Percentiles rank a stretch among this genome's conserved stretches.
Conservation (phyloP, 2,797 vertebrate species). For the Sebastes alutus region DNA sequence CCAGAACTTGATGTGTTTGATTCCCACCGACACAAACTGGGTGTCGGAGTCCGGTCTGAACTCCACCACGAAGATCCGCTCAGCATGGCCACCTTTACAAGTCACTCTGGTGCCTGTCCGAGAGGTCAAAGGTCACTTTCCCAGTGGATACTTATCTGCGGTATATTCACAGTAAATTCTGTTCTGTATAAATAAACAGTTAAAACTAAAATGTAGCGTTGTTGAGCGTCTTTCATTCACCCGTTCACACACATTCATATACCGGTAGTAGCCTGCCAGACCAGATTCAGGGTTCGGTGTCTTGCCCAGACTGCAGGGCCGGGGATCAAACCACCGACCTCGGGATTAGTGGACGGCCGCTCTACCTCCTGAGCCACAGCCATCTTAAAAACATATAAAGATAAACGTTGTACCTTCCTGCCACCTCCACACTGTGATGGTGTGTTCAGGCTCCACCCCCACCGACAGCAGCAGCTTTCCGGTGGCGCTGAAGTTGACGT, state of each 20-base stretch:
- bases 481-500: conserved; percentile 95
- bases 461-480: conserved; percentile 95
- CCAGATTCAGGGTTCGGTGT: too few species aligned
- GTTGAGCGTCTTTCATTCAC: too few species aligned
- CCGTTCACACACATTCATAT: too few species aligned
- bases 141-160: not conserved
- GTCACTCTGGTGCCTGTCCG: conserved; percentile 90
- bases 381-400: too few species aligned
- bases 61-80: conserved; percentile 95
- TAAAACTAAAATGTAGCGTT: too few species aligned
- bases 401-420: conserved; percentile 89
- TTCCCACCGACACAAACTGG: conserved; percentile 96
- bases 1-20: conserved; percentile 99
- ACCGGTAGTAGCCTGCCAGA: too few species aligned
- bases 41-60: conserved; percentile 96
- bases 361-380: not conserved
- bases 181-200: not conserved
- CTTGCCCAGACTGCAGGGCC: too few species aligned
- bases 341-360: not conserved
- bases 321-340: not conserved
- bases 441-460: conserved; percentile 94
- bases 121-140: conserved; percentile 25
- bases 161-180: not conserved
- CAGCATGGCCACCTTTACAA: conserved; percentile 89
- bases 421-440: conserved; percentile 96